Percentiles rank a stretch among this genome's conserved stretches.
phyloP scores from a whole-genome alignment of 2,797 vertebrate genomes.

The Craterocephalus amniculus region DNA sequence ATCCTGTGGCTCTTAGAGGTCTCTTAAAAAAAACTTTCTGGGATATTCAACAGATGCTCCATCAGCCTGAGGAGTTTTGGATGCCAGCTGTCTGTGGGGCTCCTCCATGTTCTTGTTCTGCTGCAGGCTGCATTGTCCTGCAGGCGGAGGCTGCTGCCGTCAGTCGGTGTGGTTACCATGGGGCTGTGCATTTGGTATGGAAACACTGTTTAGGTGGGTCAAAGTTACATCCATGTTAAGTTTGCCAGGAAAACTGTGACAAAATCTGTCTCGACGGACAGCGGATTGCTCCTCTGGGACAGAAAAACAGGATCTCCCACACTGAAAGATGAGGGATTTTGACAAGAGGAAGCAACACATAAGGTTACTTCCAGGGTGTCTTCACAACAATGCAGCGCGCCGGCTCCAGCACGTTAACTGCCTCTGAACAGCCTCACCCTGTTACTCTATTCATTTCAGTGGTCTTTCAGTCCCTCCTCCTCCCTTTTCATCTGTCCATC shows the following conservation, averaged over 20 bases:
- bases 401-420: slow-evolving; percentile 37
- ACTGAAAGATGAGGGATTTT: not conserved
- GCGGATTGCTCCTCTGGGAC: not conserved
- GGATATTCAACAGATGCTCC: not conserved
- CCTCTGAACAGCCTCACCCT: slow-evolving; percentile 47
- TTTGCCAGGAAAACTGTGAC: not conserved
- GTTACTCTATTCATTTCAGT: slow-evolving; percentile 56
- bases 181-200: not conserved
- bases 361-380: slow-evolving; percentile 39
- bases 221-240: not conserved
- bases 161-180: not conserved
- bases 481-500: slow-evolving; percentile 71
- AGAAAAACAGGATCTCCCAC: not conserved
- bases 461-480: slow-evolving; percentile 48
- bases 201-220: not conserved
- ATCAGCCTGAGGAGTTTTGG: not conserved
- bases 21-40: not conserved
- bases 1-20: not conserved
- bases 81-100: not conserved
- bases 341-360: slow-evolving; percentile 15
- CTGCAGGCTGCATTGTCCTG: not conserved
- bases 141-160: not conserved
- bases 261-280: not conserved
- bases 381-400: slow-evolving; percentile 33
- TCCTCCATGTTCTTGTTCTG: not conserved